Evolutionary conservation across 2,797 vertebrate species (phyloP).

Genomic region (Sebastolobus altivelis): DNA sequence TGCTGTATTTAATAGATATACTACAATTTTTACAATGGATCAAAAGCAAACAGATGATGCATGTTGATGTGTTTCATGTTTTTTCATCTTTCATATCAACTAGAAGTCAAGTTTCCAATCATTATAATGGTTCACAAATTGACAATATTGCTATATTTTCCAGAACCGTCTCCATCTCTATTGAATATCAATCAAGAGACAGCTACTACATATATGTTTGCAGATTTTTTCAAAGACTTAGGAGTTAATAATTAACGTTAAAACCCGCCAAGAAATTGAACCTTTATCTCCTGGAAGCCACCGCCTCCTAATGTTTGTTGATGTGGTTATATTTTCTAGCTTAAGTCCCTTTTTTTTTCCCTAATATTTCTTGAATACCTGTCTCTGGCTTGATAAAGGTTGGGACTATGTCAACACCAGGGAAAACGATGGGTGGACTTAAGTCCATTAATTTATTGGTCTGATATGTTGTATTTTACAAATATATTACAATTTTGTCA

Average conservation of each 20-base stretch:
- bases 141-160: too few relatives aligned
- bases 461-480: too few relatives aligned
- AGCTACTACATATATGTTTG: too few relatives aligned
- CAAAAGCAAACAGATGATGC: too few relatives aligned
- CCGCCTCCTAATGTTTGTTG: constrained; percentile 2
- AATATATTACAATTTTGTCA: neutral
- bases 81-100: neutral
- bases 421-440: too few relatives aligned
- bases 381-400: neutral
- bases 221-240: neutral
- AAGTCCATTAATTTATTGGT: neutral
- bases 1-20: too few relatives aligned
- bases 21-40: too few relatives aligned
- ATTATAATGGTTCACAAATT: neutral
- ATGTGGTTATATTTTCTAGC: too few relatives aligned
- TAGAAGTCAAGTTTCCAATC: neutral
- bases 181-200: neutral
- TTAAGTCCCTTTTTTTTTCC: neutral
- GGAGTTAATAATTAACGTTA: constrained; percentile 3
- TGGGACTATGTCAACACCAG: neutral
- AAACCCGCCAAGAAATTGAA: constrained; percentile 41
- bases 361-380: neutral
- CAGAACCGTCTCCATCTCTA: too few relatives aligned
- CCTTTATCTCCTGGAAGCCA: neutral
- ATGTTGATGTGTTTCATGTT: too few relatives aligned